Percentiles rank a stretch among this genome's conserved stretches.
These are phyloP conservation scores for Zosterops pallidus DNA, from an alignment of 2,113 vertebrate species.

Conservation along the genomic window DNA sequence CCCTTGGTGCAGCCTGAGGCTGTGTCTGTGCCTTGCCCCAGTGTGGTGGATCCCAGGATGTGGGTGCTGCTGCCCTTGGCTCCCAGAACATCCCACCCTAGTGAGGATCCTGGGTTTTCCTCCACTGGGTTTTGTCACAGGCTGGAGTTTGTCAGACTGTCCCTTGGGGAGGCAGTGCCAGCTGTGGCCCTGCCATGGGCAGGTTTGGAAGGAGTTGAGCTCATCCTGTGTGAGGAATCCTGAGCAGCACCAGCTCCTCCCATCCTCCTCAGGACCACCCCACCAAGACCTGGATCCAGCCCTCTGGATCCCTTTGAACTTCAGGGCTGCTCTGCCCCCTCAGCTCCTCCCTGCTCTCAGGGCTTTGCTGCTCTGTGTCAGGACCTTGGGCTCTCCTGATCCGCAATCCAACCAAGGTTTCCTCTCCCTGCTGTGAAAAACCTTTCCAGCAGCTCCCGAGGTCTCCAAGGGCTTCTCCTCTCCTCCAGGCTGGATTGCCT, in stretches of 20 bases:
- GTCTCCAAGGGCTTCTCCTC: neutral
- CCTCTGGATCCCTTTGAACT: neutral
- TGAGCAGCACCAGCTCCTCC: neutral
- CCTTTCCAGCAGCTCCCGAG: neutral
- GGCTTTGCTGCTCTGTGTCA: neutral
- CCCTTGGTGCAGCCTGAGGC: neutral
- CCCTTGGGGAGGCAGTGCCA: neutral
- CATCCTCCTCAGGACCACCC: neutral
- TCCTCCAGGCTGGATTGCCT: neutral
- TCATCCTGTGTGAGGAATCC: neutral
- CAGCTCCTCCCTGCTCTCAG: neutral
- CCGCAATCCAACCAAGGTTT: neutral
- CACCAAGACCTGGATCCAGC: neutral
- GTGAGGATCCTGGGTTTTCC: rapidly evolving
- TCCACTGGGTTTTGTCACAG: rapidly evolving
- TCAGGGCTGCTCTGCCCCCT: neutral
- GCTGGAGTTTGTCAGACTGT: neutral
- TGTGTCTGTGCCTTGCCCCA: neutral
- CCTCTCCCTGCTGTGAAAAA: neutral
- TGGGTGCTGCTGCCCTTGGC: rapidly evolving
- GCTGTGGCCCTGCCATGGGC: neutral
- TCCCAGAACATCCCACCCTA: rapidly evolving
- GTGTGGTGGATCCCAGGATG: rapidly evolving
- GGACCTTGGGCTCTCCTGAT: neutral
- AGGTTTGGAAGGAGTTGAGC: neutral